phyloP scores from a whole-genome alignment of 2,797 vertebrate species.

The Rhinoraja longicauda region DNA sequence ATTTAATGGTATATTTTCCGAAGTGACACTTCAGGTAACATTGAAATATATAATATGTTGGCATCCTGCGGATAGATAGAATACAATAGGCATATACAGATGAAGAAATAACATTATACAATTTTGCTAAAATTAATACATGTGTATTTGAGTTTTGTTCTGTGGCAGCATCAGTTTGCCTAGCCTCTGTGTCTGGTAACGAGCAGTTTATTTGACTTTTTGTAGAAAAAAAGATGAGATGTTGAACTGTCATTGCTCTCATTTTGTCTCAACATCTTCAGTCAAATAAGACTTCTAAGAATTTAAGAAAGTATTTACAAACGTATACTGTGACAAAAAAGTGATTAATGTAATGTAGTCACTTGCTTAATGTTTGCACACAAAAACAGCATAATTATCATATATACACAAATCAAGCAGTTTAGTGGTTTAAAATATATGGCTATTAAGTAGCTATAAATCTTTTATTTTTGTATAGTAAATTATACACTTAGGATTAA shows the following conservation, averaged over 20 bases:
- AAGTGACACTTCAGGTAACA: background rate
- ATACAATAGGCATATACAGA: background rate
- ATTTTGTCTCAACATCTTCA: slow-evolving; percentile 25
- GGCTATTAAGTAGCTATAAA: slow-evolving; percentile 46
- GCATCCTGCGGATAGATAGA: background rate
- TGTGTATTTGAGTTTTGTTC: slow-evolving; percentile 19
- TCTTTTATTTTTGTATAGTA: slow-evolving; percentile 78
- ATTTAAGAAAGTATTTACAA: slow-evolving; percentile 1
- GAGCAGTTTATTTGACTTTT: slow-evolving; percentile 21
- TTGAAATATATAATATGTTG: background rate
- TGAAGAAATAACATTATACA: background rate
- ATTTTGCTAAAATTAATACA: background rate
- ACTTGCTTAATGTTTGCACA: slow-evolving; percentile 38
- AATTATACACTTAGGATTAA: slow-evolving; percentile 64
- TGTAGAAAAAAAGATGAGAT: slow-evolving; percentile 3
- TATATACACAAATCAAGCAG: slow-evolving; percentile 24
- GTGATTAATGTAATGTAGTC: slow-evolving; percentile 28
- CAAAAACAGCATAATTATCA: slow-evolving; percentile 22
- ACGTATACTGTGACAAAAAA: slow-evolving; percentile 23
- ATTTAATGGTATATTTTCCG: background rate
- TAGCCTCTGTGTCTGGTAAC: background rate
- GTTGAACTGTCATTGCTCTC: background rate
- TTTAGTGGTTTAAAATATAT: slow-evolving; percentile 41
- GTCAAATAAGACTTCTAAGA: slow-evolving; percentile 17
- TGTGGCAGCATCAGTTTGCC: slow-evolving; percentile 7